Evolutionary conservation across 2,888 invertebrate species (phyloP).

Genomic region (Ptilodon capucinus): DNA sequence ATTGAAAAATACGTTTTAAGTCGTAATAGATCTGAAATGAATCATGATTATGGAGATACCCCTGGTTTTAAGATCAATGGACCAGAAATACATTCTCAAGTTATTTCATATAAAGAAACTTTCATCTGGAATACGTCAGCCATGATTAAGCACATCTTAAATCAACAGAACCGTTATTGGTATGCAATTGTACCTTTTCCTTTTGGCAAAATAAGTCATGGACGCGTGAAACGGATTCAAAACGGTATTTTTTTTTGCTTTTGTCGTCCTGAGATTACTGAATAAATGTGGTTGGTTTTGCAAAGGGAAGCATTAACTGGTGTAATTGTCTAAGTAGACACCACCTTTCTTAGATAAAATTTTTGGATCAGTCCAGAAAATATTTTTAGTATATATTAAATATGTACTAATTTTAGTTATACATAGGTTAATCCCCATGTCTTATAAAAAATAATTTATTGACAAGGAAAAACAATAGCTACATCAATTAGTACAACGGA

Average conservation of each 20-base stretch:
- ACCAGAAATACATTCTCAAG: not conserved
- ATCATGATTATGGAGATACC: too few relatives aligned
- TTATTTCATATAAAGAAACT: not conserved
- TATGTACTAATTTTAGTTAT: too few relatives aligned
- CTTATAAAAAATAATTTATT: not conserved
- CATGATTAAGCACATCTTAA: not conserved
- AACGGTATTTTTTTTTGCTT: not conserved
- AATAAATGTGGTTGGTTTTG: not conserved
- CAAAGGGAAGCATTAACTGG: too few relatives aligned
- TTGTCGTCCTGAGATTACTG: not conserved
- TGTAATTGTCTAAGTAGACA: too few relatives aligned
- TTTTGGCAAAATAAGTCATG: not conserved
- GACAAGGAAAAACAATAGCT: not conserved
- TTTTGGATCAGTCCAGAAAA: too few relatives aligned
- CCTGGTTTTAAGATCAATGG: not conserved
- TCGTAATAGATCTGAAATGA: too few relatives aligned
- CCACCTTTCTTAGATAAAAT: too few relatives aligned
- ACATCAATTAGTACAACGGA: not conserved
- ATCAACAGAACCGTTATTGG: not conserved
- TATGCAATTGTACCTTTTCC: not conserved
- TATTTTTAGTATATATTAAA: too few relatives aligned
- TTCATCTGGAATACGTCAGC: not conserved
- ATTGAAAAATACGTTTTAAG: too few relatives aligned
- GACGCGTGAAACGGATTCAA: not conserved
- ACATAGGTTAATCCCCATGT: not conserved